phyloP scores from a whole-genome alignment of 2,888 invertebrate genomes.

The Anorthoa munda region DNA sequence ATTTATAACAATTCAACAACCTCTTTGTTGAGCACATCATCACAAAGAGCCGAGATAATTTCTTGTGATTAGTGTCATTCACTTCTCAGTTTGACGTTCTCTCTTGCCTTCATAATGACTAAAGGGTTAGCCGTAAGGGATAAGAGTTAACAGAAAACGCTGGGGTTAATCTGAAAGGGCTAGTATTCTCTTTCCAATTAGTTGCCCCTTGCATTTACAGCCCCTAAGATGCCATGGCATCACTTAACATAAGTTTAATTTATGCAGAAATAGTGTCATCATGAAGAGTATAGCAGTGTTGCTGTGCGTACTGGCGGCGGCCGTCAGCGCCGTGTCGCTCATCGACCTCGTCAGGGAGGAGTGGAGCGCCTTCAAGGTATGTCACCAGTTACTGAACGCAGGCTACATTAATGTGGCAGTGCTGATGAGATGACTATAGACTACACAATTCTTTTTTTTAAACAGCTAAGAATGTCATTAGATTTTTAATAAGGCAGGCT shows the following conservation, averaged over 20 bases:
- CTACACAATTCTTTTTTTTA: no score
- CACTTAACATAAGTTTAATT: slow-evolving; percentile 1
- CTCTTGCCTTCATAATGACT: not conserved
- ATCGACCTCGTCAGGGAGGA: slow-evolving; percentile 94
- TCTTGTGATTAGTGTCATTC: not conserved
- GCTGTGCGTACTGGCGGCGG: slow-evolving; percentile 89
- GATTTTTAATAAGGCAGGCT: no score
- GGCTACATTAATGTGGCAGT: no score
- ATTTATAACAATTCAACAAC: not conserved
- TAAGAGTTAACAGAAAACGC: not conserved
- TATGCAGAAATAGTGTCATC: slow-evolving; percentile 28
- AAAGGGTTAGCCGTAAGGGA: not conserved
- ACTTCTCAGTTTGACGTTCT: not conserved
- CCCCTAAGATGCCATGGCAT: not conserved
- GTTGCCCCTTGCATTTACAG: not conserved
- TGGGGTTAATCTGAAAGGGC: not conserved
- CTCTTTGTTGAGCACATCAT: not conserved
- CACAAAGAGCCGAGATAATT: slow-evolving; percentile 4
- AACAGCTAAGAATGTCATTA: no score
- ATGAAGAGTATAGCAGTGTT: slow-evolving; percentile 81
- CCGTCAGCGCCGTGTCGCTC: slow-evolving; percentile 93
- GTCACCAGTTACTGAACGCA: not conserved
- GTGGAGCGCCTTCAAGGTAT: slow-evolving; percentile 95
- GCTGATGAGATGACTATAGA: no score
- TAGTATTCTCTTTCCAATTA: not conserved